Percentiles rank a stretch among this genome's conserved stretches.
Conservation (phyloP, 1,140 invertebrate species). For the Caenorhabditis tropicalis region DNA sequence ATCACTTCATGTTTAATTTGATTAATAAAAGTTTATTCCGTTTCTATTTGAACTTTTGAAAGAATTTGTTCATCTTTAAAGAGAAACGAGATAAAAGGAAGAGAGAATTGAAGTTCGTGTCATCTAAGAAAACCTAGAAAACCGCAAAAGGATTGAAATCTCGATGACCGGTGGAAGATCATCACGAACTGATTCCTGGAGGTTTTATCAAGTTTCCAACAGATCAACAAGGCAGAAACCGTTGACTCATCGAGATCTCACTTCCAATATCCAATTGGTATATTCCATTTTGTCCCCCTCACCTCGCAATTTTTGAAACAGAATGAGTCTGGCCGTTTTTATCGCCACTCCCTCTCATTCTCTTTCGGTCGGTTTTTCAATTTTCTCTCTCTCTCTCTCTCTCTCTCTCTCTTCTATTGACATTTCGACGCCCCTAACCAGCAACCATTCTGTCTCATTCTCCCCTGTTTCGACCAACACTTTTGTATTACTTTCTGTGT, state of each 20-base stretch:
- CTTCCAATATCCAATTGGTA: no score
- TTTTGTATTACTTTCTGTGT: not conserved
- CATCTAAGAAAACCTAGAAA: not conserved
- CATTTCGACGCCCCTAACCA: slow-evolving; percentile 29
- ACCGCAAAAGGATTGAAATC: no score
- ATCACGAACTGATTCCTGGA: no score
- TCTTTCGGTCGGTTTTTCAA: not conserved
- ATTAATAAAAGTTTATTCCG: not conserved
- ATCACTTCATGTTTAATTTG: not conserved
- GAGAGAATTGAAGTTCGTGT: not conserved
- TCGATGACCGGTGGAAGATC: no score
- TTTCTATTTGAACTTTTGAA: not conserved
- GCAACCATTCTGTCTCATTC: slow-evolving; percentile 15
- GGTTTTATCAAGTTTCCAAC: no score
- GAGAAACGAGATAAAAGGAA: no score
- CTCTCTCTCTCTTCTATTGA: not conserved
- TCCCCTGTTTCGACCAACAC: not conserved
- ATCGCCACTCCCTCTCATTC: not conserved
- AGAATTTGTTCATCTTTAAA: not conserved
- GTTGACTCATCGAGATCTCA: no score
- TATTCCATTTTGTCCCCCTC: not conserved
- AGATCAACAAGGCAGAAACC: no score
- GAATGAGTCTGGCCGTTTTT: not conserved
- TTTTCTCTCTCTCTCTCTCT: not conserved
- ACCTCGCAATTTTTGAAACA: not conserved